Conservation (phyloP, 2,113 vertebrate genomes). For the Aplodontia rufa region DNA sequence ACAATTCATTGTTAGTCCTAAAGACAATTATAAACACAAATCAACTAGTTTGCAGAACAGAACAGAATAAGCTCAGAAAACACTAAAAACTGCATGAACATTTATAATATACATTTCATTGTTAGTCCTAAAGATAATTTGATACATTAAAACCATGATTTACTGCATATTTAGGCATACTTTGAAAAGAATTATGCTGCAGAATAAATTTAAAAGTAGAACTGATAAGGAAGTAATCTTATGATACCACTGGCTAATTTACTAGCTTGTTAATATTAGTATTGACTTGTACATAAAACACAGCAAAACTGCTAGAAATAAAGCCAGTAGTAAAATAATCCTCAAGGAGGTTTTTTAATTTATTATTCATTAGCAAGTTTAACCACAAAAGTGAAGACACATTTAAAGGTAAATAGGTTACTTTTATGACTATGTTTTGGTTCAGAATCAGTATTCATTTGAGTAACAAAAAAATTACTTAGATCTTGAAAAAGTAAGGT, state of each 20-base stretch:
- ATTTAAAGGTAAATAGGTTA: not conserved
- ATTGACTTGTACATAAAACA: not conserved
- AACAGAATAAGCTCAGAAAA: constrained; percentile 24
- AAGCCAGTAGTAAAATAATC: constrained; percentile 12
- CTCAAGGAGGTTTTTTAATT: not conserved
- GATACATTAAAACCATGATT: constrained; percentile 65
- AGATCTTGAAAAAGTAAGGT: constrained; percentile 24
- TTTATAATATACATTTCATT: constrained; percentile 23
- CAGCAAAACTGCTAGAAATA: constrained; percentile 23
- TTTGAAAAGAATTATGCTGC: constrained; percentile 61
- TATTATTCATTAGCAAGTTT: constrained; percentile 18
- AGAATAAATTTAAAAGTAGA: constrained; percentile 63
- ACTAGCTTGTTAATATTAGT: constrained; percentile 29
- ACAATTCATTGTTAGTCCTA: constrained; percentile 1
- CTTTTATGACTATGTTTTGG: constrained; percentile 11
- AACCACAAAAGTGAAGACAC: constrained; percentile 24
- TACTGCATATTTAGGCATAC: constrained; percentile 55
- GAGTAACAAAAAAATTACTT: constrained; percentile 17
- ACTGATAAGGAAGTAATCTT: constrained; percentile 54
- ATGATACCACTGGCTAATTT: constrained; percentile 53
- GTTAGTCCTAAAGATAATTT: constrained; percentile 2
- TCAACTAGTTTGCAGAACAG: constrained; percentile 27
- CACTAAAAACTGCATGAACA: not conserved
- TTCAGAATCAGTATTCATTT: constrained; percentile 44
- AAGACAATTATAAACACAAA: constrained; percentile 36